These are phyloP conservation scores for Drosophila grimshawi DNA, from an alignment of 1,140 invertebrate genomes.

Conservation along the genomic window DNA sequence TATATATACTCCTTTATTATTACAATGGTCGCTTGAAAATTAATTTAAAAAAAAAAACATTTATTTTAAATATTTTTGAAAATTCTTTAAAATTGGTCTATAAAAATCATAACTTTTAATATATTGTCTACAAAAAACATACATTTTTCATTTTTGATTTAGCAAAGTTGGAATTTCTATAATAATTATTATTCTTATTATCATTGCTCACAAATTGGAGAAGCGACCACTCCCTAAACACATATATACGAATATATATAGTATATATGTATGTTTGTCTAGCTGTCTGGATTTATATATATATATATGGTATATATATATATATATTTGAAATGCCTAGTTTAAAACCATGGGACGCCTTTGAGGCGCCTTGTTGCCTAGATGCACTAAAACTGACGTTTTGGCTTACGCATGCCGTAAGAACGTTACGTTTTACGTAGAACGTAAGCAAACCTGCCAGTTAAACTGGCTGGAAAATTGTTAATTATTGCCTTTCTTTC, in stretches of 20 bases:
- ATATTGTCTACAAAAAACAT: too few relatives aligned
- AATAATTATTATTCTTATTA: too few relatives aligned
- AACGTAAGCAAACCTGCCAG: conserved; percentile 50
- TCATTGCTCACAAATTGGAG: too few relatives aligned
- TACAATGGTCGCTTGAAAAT: conserved; percentile 4
- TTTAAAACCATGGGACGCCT: conserved; percentile 57
- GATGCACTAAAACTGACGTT: conserved; percentile 58
- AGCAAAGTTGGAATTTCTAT: too few relatives aligned
- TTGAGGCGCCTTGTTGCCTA: conserved; percentile 50
- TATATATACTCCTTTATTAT: conserved; percentile 12
- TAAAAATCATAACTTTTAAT: not conserved
- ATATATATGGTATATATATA: conserved; percentile 15
- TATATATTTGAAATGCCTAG: conserved; percentile 38
- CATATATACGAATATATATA: conserved; percentile 20
- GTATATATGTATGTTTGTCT: conserved; percentile 18
- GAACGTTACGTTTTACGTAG: conserved; percentile 1
- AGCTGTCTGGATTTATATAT: conserved; percentile 27
- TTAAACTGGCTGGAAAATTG: conserved; percentile 70
- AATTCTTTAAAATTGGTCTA: too few relatives aligned
- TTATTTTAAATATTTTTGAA: not conserved
- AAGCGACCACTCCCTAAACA: not conserved
- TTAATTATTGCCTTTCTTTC: conserved; percentile 53
- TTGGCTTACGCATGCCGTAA: conserved; percentile 37
- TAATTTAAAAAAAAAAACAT: not conserved
- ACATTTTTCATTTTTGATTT: too few relatives aligned